These are phyloP conservation scores for Leucophenga montana DNA, from an alignment of 2,888 invertebrate species.

Conservation along the genomic window DNA sequence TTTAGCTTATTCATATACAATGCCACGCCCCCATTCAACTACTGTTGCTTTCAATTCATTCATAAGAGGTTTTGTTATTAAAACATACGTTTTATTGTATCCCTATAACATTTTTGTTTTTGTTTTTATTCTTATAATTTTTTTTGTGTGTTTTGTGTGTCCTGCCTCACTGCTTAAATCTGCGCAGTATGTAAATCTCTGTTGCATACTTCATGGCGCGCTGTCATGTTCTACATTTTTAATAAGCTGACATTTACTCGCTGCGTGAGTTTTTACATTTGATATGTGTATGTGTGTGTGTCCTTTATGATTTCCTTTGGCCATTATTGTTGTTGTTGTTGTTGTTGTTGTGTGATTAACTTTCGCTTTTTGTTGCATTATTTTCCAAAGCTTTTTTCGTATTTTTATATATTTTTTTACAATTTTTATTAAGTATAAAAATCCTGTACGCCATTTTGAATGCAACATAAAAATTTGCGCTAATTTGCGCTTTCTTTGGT, in stretches of 20 bases:
- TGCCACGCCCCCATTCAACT: neutral
- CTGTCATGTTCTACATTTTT: slow-evolving; percentile 51
- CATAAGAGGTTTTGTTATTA: too few species aligned
- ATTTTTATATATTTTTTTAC: neutral
- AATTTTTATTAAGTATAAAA: neutral
- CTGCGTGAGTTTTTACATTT: neutral
- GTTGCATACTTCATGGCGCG: slow-evolving; percentile 60
- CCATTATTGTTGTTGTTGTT: slow-evolving; percentile 9
- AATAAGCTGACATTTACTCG: slow-evolving; percentile 49
- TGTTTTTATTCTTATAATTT: neutral
- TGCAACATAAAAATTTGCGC: neutral
- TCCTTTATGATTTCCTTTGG: slow-evolving; percentile 7
- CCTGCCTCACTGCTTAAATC: neutral
- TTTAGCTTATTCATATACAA: slow-evolving; percentile 7
- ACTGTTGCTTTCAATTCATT: neutral
- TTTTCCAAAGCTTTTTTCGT: slow-evolving; percentile 4
- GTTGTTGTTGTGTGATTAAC: slow-evolving; percentile 1
- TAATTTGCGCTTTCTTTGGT: too few species aligned
- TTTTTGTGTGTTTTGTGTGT: neutral
- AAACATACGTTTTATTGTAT: neutral
- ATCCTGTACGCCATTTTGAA: neutral
- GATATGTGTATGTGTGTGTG: neutral
- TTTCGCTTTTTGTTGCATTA: slow-evolving; percentile 28
- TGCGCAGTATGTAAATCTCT: slow-evolving; percentile 11
- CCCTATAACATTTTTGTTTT: too few species aligned